phyloP scores from a whole-genome alignment of 2,888 invertebrate genomes.

The Sminthurides aquaticus region DNA sequence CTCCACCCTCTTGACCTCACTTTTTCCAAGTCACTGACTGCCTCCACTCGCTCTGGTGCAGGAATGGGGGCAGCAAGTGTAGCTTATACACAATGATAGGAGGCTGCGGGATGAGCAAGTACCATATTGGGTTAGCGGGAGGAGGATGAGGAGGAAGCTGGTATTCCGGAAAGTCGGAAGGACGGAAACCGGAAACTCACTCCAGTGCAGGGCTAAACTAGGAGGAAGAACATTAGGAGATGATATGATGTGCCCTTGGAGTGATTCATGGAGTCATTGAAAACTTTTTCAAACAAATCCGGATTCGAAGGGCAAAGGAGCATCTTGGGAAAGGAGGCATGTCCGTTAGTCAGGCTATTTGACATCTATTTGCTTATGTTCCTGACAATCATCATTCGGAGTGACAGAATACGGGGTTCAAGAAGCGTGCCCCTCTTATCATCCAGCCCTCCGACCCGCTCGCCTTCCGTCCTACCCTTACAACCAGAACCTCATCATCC shows the following conservation, averaged over 20 bases:
- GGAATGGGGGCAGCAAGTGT: not conserved
- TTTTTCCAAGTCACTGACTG: not conserved
- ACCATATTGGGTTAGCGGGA: not conserved
- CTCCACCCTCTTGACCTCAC: constrained; percentile 1
- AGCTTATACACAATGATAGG: too few species aligned
- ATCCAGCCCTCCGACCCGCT: not conserved
- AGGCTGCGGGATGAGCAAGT: not conserved
- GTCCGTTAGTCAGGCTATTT: constrained; percentile 7
- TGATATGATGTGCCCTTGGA: not conserved
- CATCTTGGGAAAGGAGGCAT: too few species aligned
- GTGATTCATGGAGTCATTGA: not conserved
- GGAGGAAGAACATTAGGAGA: constrained; percentile 25
- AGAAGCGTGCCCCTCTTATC: not conserved
- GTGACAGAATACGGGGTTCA: constrained; percentile 7
- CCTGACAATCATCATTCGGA: constrained; percentile 23
- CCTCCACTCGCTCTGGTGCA: not conserved
- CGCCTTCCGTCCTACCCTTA: not conserved
- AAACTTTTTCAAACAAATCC: not conserved
- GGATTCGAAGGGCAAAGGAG: not conserved
- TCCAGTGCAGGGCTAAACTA: constrained; percentile 22
- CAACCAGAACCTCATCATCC: too few species aligned
- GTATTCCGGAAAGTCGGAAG: constrained; percentile 24
- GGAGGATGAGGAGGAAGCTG: constrained; percentile 20
- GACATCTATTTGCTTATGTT: constrained; percentile 27
- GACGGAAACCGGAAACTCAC: constrained; percentile 23